Evolutionary conservation across 2,888 invertebrate species (phyloP).

Genomic region (Agrotis puta): DNA sequence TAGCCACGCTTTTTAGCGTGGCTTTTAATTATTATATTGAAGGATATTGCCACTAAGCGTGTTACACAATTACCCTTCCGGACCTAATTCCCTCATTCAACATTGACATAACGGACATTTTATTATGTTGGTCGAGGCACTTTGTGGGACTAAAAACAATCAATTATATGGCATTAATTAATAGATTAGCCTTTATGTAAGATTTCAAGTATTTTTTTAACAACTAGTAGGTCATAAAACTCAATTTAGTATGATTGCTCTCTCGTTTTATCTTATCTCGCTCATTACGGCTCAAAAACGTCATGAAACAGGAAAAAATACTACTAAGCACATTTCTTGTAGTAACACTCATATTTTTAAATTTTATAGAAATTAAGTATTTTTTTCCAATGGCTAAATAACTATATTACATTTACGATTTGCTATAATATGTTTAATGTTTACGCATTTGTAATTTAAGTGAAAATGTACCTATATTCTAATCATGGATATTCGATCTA

Average conservation of each 20-base stretch:
- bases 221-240: constrained; percentile 13
- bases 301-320: constrained; percentile 15
- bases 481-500: constrained; percentile 10
- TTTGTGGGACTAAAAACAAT: background rate
- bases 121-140: background rate
- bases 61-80: background rate
- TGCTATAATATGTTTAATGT: background rate
- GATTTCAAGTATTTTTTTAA: constrained; percentile 5
- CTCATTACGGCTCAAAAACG: constrained; percentile 8
- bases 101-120: background rate
- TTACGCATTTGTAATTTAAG: background rate
- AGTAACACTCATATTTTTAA: background rate
- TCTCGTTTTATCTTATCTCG: constrained; percentile 32
- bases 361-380: background rate
- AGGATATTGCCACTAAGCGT: background rate
- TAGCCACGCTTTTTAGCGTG: background rate
- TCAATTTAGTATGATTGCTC: constrained; percentile 28
- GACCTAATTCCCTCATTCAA: background rate
- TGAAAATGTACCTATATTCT: background rate
- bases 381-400: background rate
- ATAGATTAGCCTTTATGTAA: background rate
- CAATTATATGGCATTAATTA: background rate
- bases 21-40: background rate
- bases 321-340: constrained; percentile 17
- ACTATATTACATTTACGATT: background rate